Evolutionary conservation across 2,888 invertebrate genomes (phyloP).

Genomic region (Pandemis cinnamomeana): DNA sequence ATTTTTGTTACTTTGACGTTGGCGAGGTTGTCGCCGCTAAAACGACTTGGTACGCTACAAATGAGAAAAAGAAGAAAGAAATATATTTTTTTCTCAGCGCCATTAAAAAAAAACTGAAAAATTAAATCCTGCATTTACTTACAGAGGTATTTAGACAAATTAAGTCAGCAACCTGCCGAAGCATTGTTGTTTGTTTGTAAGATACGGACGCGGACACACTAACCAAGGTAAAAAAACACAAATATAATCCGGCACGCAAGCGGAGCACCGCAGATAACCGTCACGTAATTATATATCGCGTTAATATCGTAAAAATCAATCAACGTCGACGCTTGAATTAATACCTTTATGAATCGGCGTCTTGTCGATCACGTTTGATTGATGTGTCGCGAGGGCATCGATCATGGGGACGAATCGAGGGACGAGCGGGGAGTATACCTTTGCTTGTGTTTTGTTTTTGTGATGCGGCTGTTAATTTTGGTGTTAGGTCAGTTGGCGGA

Average conservation of each 20-base stretch:
- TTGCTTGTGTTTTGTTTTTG: conserved; percentile 19
- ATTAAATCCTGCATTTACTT: too few relatives aligned
- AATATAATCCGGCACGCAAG: conserved; percentile 10
- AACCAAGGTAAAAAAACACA: background rate
- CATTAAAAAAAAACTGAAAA: too few relatives aligned
- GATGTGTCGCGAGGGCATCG: conserved; percentile 65
- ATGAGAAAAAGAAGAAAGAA: too few relatives aligned
- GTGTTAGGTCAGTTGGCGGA: background rate
- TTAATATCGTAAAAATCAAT: conserved; percentile 74
- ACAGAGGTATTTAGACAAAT: too few relatives aligned
- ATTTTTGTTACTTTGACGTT: too few relatives aligned
- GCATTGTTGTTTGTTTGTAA: too few relatives aligned
- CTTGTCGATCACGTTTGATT: conserved; percentile 78
- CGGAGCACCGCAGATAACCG: conserved; percentile 39
- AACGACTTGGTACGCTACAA: too few relatives aligned
- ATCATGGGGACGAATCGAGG: conserved; percentile 44
- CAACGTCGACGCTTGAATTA: conserved; percentile 73
- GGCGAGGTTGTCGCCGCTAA: too few relatives aligned
- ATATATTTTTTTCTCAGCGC: too few relatives aligned
- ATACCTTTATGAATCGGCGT: conserved; percentile 75
- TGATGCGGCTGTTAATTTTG: background rate
- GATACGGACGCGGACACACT: background rate
- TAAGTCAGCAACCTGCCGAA: background rate
- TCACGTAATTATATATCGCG: conserved; percentile 60
- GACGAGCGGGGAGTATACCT: conserved; percentile 21